Conservation (phyloP, 2,888 invertebrate species). For the Eristalis arbustorum region DNA sequence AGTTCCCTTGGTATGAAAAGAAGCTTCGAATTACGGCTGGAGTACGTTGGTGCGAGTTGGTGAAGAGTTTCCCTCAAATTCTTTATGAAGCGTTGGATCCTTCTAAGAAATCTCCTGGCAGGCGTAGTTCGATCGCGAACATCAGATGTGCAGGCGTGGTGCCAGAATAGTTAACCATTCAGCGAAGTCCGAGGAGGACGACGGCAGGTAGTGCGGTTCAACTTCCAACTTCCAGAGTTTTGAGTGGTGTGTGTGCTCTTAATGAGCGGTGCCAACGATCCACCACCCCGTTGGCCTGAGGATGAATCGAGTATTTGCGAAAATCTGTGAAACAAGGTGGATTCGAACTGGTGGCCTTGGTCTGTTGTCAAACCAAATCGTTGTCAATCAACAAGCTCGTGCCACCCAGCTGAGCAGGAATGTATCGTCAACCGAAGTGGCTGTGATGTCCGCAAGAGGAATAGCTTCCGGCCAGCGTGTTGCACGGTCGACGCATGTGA, state of each 20-base stretch:
- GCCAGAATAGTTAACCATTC: conserved; percentile 16
- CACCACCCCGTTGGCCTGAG: conserved; percentile 78
- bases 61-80: conserved; percentile 12
- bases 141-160: conserved; percentile 10
- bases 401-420: too few species aligned
- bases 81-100: not conserved
- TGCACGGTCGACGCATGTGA: conserved; percentile 50
- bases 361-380: too few species aligned
- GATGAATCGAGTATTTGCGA: too few species aligned
- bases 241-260: conserved; percentile 75
- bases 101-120: conserved; percentile 13
- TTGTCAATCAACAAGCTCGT: too few species aligned
- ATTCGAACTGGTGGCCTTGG: too few species aligned
- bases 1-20: too few species aligned
- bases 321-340: not conserved
- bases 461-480: conserved; percentile 63
- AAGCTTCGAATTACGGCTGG: too few species aligned
- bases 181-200: conserved; percentile 10
- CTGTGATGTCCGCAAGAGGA: not conserved
- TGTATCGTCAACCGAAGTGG: conserved; percentile 23
- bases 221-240: conserved; percentile 69
- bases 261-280: conserved; percentile 77
- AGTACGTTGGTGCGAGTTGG: too few species aligned
- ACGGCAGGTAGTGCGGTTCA: conserved; percentile 31
- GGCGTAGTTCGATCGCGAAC: not conserved